Conservation (phyloP, 2,888 invertebrate genomes). For the Spilarctia lutea region DNA sequence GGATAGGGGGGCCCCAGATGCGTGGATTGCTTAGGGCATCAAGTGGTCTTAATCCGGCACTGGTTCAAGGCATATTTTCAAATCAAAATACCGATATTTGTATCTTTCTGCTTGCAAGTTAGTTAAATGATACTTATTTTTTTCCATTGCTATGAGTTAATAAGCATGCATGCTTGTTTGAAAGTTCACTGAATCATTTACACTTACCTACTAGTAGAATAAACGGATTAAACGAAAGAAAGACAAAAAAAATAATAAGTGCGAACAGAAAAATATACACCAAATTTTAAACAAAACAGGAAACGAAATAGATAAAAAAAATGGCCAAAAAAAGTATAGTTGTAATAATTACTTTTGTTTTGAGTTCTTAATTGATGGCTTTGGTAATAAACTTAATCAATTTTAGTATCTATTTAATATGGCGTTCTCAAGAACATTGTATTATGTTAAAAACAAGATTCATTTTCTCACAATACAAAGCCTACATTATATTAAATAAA, state of each 20-base stretch:
- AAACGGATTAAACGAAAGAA: not conserved
- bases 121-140: no score
- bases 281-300: not conserved
- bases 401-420: not conserved
- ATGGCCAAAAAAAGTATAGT: not conserved
- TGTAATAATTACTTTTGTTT: not conserved
- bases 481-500: not conserved
- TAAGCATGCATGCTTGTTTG: no score
- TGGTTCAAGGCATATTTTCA: not conserved
- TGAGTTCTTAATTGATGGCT: not conserved
- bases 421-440: not conserved
- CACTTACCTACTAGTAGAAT: not conserved
- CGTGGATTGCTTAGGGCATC: no score
- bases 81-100: not conserved
- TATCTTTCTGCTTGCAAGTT: not conserved
- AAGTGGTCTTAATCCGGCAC: no score
- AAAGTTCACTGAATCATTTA: constrained; percentile 6
- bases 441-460: not conserved
- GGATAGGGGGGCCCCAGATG: no score
- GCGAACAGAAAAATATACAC: not conserved
- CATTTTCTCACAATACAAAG: not conserved
- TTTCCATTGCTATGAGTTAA: not conserved
- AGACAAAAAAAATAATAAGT: not conserved
- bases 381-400: not conserved
- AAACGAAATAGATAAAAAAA: not conserved